Evolutionary conservation across 2,797 vertebrate genomes (phyloP).

Genomic region (Sebastes nivosus): DNA sequence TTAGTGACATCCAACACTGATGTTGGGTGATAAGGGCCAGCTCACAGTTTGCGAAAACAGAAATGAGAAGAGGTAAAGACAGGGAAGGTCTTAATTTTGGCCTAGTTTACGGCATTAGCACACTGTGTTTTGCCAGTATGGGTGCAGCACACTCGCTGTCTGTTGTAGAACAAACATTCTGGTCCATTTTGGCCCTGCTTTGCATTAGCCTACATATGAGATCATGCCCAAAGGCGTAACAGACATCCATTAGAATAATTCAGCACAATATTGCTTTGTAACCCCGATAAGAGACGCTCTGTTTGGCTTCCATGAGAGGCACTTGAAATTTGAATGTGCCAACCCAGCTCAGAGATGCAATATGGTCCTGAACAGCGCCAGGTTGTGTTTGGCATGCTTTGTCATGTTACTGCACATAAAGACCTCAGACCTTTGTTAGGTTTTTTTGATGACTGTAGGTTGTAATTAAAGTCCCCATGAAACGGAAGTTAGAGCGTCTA

Average conservation of each 20-base stretch:
- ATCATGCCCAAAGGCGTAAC: slow-evolving; percentile 50
- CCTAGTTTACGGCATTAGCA: not conserved
- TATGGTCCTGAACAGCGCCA: not conserved
- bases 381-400: not conserved
- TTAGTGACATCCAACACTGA: not conserved
- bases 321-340: slow-evolving; percentile 41
- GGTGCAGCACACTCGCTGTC: not conserved
- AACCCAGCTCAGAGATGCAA: slow-evolving; percentile 30
- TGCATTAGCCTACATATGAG: slow-evolving; percentile 54
- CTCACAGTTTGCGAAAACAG: not conserved
- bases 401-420: not conserved
- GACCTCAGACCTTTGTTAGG: not conserved
- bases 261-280: slow-evolving; percentile 63
- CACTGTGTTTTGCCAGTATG: not conserved
- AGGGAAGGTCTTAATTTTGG: not conserved
- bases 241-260: slow-evolving; percentile 63
- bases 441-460: no score
- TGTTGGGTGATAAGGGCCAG: not conserved
- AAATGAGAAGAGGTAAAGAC: not conserved
- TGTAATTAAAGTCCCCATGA: no score
- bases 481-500: no score
- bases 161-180: not conserved
- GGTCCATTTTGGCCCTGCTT: slow-evolving; percentile 8
- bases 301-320: slow-evolving; percentile 35
- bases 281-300: slow-evolving; percentile 60